A percentile compares a stretch with the other conserved stretches of the same genome.
phyloP scores from a whole-genome alignment of 2,797 vertebrate genomes.

The Zenarchopterus dispar region DNA sequence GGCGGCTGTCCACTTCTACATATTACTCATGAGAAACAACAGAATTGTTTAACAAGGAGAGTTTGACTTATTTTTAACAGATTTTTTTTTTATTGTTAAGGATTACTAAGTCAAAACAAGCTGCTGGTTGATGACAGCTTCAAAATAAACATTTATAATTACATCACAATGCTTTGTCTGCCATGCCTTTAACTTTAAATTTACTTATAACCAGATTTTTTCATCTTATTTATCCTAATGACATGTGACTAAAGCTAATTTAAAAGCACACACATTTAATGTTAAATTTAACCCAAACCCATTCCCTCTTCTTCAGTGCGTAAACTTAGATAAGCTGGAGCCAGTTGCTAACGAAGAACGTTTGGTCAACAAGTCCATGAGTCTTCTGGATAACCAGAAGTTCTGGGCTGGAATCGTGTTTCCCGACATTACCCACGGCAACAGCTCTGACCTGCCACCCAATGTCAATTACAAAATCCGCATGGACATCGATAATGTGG shows the following conservation, averaged over 20 bases:
- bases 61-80: neutral
- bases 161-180: too few relatives aligned
- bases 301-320: slow-evolving; percentile 82
- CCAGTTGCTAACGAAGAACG: slow-evolving; percentile 90
- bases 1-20: neutral
- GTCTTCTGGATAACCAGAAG: slow-evolving; percentile 89
- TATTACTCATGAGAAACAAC: slow-evolving; percentile 10
- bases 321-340: slow-evolving; percentile 96
- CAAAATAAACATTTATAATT: slow-evolving; percentile 1
- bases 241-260: neutral
- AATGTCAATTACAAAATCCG: slow-evolving; percentile 98
- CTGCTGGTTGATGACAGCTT: neutral
- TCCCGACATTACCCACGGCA: slow-evolving; percentile 80
- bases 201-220: neutral
- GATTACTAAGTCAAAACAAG: neutral
- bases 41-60: slow-evolving; percentile 2
- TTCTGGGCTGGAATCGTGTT: slow-evolving; percentile 99
- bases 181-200: too few relatives aligned
- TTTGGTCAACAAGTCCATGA: slow-evolving; percentile 94
- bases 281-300: neutral
- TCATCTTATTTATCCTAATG: neutral
- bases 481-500: slow-evolving; percentile 99
- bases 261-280: neutral
- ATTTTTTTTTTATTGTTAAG: neutral
- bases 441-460: slow-evolving; percentile 85